Evolutionary conservation across 2,797 vertebrate species (phyloP).

Genomic region (Siniperca undulata): DNA sequence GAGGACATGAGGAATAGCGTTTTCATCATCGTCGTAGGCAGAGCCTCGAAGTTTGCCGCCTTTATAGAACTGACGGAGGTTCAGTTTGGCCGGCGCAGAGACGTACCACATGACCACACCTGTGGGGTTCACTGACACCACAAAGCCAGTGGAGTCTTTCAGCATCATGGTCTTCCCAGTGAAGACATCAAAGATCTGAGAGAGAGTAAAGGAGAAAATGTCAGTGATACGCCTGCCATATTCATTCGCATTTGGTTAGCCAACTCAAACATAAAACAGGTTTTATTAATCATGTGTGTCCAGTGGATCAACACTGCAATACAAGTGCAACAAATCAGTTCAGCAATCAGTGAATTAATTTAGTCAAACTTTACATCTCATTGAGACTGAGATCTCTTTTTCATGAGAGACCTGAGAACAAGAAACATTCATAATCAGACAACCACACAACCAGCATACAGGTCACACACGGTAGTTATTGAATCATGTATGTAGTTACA

Average conservation of each 20-base stretch:
- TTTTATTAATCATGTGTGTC: neutral
- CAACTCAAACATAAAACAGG: neutral
- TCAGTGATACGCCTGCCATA: neutral
- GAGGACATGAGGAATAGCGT: conserved; percentile 55
- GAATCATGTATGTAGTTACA: no score
- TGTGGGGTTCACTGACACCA: conserved; percentile 90
- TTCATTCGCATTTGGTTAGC: neutral
- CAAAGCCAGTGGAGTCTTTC: conserved; percentile 85
- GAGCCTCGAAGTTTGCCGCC: neutral
- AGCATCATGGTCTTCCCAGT: conserved; percentile 72
- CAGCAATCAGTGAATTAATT: neutral
- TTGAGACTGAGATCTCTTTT: no score
- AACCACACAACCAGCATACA: no score
- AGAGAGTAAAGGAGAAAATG: neutral
- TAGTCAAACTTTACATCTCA: neutral
- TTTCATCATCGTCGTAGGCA: conserved; percentile 11
- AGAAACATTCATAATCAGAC: no score
- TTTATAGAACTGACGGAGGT: conserved; percentile 27
- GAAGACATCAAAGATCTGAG: conserved; percentile 89
- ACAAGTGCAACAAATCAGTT: neutral
- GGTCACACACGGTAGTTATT: no score
- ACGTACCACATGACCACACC: conserved; percentile 97
- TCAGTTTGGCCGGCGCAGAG: conserved; percentile 61
- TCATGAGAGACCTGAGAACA: no score
- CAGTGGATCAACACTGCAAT: neutral